Base-by-base conservation (phyloP, 2,113 vertebrate genomes). In the Leucoraja erinaceus region DNA sequence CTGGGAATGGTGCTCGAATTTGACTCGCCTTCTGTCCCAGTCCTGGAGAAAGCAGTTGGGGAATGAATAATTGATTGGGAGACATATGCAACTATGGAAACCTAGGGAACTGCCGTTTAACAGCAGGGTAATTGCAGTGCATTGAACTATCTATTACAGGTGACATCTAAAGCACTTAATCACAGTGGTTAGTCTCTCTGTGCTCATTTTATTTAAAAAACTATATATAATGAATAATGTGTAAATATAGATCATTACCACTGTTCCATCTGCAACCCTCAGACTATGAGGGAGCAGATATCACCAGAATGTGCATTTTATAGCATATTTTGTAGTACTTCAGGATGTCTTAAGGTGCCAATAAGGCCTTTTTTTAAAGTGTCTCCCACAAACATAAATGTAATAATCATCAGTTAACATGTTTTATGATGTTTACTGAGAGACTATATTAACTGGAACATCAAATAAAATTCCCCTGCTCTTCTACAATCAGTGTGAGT, bases 191-290 rank as follows among this genome's bases (percentile, higher is more conserved):
- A 72, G 90, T 12, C 22, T 33, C 63, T 90, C 90, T 54, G 33
- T 12, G 2, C 18, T 91, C 88, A 91, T 38, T 91, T 91, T 72
- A 72, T 31, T 25, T 68, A 9, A 72, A 72, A n/a, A 31, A 91
- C 66, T 91, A 70, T 91, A 91, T 91, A 91, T 72, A 74, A 91
- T 91, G 70, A 88, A 72, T 9, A 25, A 72, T 70, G 66, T 91
- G 68, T 91, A 91, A 70, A 91, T 91, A 72, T 74, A 91, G 68
- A 91, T 91, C 83, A 88, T 63, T 88, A 88, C 83, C 83, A 63
- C 33, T 25, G 54, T 72, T 25, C 22, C 63, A 70, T 91, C 88
- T 91, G 66, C 66, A 91, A 91, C 5, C 3, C 59, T 63, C 28
- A 31, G 5, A 7, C 83, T 88, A n/a, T 31, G 12, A 63, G 83